Base-by-base conservation (phyloP, 1,140 invertebrate genomes). In the Pachyrhynchus sulphureomaculatus region DNA sequence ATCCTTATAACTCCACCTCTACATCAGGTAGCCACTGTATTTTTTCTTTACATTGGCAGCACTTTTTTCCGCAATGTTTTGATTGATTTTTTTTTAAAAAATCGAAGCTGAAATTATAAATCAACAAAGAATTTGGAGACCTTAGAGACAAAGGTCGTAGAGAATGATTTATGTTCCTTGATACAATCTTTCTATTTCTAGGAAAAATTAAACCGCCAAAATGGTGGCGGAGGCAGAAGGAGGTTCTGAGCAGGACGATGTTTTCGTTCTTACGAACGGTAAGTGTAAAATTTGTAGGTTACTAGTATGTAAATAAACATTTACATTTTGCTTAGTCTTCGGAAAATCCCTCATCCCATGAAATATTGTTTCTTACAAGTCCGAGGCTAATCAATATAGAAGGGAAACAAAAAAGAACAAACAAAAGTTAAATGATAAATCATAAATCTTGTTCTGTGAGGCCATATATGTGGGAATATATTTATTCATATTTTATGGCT, bases 241-340 rank as follows among this genome's bases (percentile, higher is more conserved):
- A 72, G 89, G 92, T 66, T 94, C 92, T 70, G 94, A 97, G 81
- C 94, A 97, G 82, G 95, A 97, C 88, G 94, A 97, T 86, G 93
- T 97, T 81, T n/a, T 97, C 94, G 76, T 97, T 97, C 82, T 86
- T 97, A 61, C 88, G 95, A 71, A 97, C 95, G 87, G 95, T 96
- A 78, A 90, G 91, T 85, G 48, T n/a, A n/a, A 12, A 41, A 62
- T 20, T 20, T 41, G 26, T 29, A 29, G 26, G 26, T 29, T 29
- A 29, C 12, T 29, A 10, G 8, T 29, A 9, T 29, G 26, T 29
- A 29, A 29, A 29, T 29, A 29, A 29, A 29, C 26, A 29, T 6
- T 6, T 10, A n/a, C n/a, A 1, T 6, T 10, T 29, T n/a, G n/a
- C n/a, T n/a, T n/a, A n/a, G n/a, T n/a, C n/a, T 29, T 23, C 10